Base-by-base conservation (phyloP, 2,888 invertebrate genomes). In the Megaustenia siamemsis region DNA sequence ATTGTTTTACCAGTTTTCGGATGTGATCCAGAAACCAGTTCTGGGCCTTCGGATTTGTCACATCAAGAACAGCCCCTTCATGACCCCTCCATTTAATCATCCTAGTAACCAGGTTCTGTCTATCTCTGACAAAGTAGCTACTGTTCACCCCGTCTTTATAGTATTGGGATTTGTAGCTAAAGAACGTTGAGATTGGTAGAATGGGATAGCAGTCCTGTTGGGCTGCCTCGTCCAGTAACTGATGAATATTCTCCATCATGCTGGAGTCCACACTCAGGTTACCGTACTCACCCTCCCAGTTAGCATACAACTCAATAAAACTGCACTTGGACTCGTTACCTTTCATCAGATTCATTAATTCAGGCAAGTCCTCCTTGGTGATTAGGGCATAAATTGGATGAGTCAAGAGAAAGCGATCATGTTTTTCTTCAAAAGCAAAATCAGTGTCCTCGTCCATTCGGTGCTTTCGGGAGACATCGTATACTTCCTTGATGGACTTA, bases 21-120 rank as follows among this genome's bases (percentile, higher is more conserved):
- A 88, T 43, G 40, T 81, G 85, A 1, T 73, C 71, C 45, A 83
- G 73, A 85, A 83, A 88, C 88, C 88, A 88, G 3, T 73, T 63
- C n/a, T 56, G 78, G 8, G 88, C 87, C 6, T 86, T 73, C 6
- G 82, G 87, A 60, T 87, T 87, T 66, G 88, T 80, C 18, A 87
- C 83, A 84, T 88, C 88, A 78, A 88, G 79, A 28, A 87, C 86
- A 5, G 88, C 88, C 21, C 88, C 88, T 75, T 88, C 87, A 45
- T 82, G 73, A 18, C 82, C 87, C 28, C 82, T 75, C 88, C 88
- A 88, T 53, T 68, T 79, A n/a, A 88, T 76, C 87, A 88, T 85
- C 79, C 85, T 85, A 5, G 87, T 88, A 8, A 86, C 88, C 53
- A 88, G 76, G 53, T 87, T 86, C 66, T 87, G 85, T 56, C 85